These are phyloP conservation scores for Arctocebus calabarensis DNA, from an alignment of 2,797 vertebrate species.

Conservation along the genomic window DNA sequence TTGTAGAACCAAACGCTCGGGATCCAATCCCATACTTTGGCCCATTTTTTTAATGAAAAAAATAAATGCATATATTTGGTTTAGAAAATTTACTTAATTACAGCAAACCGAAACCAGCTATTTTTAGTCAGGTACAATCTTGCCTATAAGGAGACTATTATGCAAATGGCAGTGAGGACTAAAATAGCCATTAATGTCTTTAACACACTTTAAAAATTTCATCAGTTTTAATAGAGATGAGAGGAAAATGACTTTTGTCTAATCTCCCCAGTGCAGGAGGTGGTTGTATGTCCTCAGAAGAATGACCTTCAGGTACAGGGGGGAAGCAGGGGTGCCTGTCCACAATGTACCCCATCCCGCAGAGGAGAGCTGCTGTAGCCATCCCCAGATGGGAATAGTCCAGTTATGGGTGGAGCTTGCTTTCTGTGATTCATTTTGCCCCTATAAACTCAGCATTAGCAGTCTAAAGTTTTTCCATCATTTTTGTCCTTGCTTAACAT, in stretches of 20 bases:
- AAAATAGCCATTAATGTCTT: constrained; percentile 58
- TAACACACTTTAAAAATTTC: constrained; percentile 4
- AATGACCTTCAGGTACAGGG: neutral
- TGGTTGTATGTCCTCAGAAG: neutral
- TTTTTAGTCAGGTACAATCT: constrained; percentile 50
- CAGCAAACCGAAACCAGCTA: constrained; percentile 26
- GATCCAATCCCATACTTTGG: constrained; percentile 42
- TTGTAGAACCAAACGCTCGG: constrained; percentile 45
- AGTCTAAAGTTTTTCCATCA: neutral
- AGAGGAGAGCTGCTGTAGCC: neutral
- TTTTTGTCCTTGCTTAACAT: neutral
- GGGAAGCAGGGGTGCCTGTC: neutral
- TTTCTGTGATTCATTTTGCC: neutral
- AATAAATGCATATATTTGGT: constrained; percentile 67
- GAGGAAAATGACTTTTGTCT: neutral
- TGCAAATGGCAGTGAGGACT: constrained; percentile 56
- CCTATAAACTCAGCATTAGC: accelerated
- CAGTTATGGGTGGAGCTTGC: neutral
- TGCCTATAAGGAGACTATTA: constrained; percentile 62
- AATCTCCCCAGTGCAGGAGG: neutral
- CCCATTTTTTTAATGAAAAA: constrained; percentile 81
- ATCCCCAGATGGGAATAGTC: neutral
- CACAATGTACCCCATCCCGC: neutral
- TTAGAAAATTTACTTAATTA: constrained; percentile 74
- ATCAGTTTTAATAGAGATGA: neutral